phyloP scores from a whole-genome alignment of 2,888 invertebrate genomes.

The Dasypogon diadema region DNA sequence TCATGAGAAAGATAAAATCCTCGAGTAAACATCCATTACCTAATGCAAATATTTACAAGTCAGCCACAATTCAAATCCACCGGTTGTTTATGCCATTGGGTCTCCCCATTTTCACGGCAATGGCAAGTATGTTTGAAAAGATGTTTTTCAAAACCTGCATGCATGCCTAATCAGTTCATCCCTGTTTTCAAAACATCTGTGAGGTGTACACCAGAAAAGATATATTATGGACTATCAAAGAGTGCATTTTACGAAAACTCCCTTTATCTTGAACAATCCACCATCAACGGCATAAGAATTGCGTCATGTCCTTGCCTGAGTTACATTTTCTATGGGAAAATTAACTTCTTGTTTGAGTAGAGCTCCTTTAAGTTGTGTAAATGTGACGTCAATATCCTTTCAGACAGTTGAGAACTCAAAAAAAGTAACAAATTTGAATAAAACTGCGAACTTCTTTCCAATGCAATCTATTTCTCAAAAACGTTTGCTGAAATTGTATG shows the following conservation, averaged over 20 bases:
- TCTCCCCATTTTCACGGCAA: not conserved
- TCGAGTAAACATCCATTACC: slow-evolving; percentile 33
- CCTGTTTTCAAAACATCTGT: not conserved
- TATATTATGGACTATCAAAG: slow-evolving; percentile 29
- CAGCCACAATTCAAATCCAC: slow-evolving; percentile 21
- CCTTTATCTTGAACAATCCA: not conserved
- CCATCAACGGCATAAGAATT: not conserved
- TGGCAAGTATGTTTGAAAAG: not conserved
- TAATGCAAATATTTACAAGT: slow-evolving; percentile 44
- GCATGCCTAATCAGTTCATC: slow-evolving; percentile 35
- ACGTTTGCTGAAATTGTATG: not conserved
- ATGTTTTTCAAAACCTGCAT: slow-evolving; percentile 6
- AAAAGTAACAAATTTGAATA: not conserved
- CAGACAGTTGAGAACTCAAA: not conserved
- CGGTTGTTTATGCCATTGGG: slow-evolving; percentile 18
- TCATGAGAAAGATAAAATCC: slow-evolving; percentile 35
- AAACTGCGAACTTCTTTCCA: not conserved
- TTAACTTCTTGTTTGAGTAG: not conserved
- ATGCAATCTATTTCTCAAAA: not conserved
- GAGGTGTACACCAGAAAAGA: slow-evolving; percentile 13
- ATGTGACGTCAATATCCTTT: slow-evolving; percentile 14
- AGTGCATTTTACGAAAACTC: slow-evolving; percentile 1
- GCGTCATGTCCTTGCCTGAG: not conserved
- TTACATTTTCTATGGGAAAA: slow-evolving; percentile 1
- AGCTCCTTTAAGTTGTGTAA: slow-evolving; percentile 3